These are phyloP conservation scores for Troides aeacus DNA, from an alignment of 2,888 invertebrate genomes.

Conservation along the genomic window DNA sequence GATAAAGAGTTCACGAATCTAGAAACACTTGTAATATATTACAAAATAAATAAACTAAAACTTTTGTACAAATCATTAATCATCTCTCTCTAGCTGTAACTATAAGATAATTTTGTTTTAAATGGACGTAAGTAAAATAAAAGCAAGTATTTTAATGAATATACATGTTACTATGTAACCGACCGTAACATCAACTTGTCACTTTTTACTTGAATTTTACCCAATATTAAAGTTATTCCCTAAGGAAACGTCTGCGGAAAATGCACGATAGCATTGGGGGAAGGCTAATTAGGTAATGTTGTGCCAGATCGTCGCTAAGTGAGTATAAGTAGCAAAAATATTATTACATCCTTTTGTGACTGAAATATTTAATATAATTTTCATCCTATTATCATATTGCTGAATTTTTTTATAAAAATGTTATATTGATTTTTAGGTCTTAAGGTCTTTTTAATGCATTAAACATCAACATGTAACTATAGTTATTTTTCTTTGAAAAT, in stretches of 20 bases:
- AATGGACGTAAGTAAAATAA: no score
- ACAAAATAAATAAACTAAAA: no score
- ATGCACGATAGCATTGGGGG: slow-evolving; percentile 24
- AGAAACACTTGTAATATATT: no score
- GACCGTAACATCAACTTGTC: background rate
- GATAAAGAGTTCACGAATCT: no score
- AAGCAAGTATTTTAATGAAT: background rate
- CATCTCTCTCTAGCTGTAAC: no score
- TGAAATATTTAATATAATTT: slow-evolving; percentile 13
- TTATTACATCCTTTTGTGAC: slow-evolving; percentile 24
- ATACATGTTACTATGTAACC: background rate
- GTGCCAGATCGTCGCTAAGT: slow-evolving; percentile 11
- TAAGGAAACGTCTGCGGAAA: slow-evolving; percentile 22
- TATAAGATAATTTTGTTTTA: no score
- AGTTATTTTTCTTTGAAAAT: no score
- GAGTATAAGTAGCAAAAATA: slow-evolving; percentile 14
- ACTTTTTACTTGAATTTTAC: slow-evolving; percentile 12
- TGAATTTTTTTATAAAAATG: background rate
- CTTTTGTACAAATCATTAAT: no score
- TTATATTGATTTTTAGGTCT: background rate
- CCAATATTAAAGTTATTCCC: slow-evolving; percentile 25
- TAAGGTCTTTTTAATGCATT: background rate
- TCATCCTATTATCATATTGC: background rate
- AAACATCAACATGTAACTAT: no score
- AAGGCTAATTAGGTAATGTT: slow-evolving; percentile 32